phyloP scores from a whole-genome alignment of 2,113 vertebrate genomes.

The Rhinolophus ferrumequinum region DNA sequence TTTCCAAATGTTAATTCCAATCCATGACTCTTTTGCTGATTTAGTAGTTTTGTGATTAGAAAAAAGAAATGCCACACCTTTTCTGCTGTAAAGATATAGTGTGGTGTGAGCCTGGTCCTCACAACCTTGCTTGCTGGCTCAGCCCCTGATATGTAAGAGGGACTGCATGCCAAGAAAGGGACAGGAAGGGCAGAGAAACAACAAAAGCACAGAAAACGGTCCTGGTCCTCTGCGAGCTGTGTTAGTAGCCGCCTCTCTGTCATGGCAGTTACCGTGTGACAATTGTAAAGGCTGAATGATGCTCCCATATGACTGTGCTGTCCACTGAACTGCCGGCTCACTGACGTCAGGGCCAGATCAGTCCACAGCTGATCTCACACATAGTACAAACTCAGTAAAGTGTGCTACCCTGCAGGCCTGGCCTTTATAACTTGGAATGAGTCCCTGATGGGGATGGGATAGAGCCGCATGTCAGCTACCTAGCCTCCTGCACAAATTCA shows the following conservation, averaged over 20 bases:
- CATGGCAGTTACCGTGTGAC: no score
- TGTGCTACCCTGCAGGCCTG: background rate
- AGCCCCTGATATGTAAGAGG: background rate
- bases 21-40: background rate
- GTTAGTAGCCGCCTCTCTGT: background rate
- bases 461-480: background rate
- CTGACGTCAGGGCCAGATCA: background rate
- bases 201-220: background rate
- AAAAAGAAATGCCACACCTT: background rate
- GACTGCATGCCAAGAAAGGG: background rate
- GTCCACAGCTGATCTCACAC: background rate
- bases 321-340: background rate
- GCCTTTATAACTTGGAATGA: background rate
- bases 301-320: fast-evolving
- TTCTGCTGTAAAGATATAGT: background rate
- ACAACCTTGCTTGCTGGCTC: background rate
- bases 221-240: background rate
- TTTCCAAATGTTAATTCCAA: background rate
- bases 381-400: background rate
- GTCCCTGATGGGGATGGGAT: background rate
- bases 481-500: background rate
- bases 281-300: background rate
- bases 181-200: background rate
- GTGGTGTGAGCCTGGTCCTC: background rate
- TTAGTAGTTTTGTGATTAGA: background rate